A percentile compares a stretch with the other conserved stretches of the same genome.
Evolutionary conservation across 2,797 vertebrate species (phyloP).

Genomic region (Emys orbicularis): DNA sequence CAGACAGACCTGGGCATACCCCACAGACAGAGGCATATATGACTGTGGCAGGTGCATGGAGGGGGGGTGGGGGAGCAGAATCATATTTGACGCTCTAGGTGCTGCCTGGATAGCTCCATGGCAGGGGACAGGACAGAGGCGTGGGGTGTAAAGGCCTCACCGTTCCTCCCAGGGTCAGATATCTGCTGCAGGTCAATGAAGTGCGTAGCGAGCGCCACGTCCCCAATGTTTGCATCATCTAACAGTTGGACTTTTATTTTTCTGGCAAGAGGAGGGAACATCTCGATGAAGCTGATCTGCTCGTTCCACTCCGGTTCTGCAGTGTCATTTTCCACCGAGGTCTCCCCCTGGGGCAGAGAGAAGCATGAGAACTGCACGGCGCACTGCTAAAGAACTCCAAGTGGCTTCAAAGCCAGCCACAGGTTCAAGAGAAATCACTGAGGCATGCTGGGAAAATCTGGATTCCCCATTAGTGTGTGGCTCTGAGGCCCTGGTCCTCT

Average conservation of each 20-base stretch:
- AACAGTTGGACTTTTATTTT: conserved; percentile 91
- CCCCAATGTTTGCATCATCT: conserved; percentile 89
- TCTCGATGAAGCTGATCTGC: conserved; percentile 94
- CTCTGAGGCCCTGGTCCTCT: background rate
- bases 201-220: conserved; percentile 91
- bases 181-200: conserved; percentile 93
- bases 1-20: too few relatives aligned
- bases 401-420: fast-evolving
- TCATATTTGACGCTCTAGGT: background rate
- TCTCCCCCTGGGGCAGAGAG: conserved; percentile 87
- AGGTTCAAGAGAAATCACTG: background rate
- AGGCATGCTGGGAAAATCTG: background rate
- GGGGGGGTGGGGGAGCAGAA: background rate
- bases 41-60: background rate
- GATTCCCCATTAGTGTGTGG: background rate
- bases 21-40: background rate
- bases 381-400: background rate
- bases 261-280: conserved; percentile 92
- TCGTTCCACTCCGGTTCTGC: conserved; percentile 91
- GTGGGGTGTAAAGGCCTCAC: conserved; percentile 73
- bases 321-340: conserved; percentile 85
- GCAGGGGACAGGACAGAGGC: fast-evolving
- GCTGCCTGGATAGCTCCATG: background rate
- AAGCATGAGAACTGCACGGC: background rate
- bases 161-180: conserved; percentile 90